A percentile compares a stretch with the other conserved stretches of the same genome.
These are phyloP conservation scores for Conus ventricosus DNA, from an alignment of 1,140 invertebrate species.

Conservation along the genomic window DNA sequence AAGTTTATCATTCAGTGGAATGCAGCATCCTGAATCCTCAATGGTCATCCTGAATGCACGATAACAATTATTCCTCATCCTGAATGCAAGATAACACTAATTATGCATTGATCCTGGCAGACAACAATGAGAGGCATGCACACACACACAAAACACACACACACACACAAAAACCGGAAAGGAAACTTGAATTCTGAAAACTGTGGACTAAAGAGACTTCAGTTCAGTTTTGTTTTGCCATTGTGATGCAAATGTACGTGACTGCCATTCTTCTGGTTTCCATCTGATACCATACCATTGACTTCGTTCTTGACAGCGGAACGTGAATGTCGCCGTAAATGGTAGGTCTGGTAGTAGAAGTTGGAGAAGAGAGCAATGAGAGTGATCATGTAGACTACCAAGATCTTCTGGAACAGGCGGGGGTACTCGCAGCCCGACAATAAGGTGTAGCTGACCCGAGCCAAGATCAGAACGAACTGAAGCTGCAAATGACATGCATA, in stretches of 20 bases:
- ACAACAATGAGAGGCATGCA: too few relatives aligned
- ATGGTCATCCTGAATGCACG: too few relatives aligned
- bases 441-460: slow-evolving; percentile 80
- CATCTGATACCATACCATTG: slow-evolving; percentile 6
- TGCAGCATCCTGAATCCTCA: too few relatives aligned
- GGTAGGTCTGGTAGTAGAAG: slow-evolving; percentile 81
- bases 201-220: not conserved
- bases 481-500: slow-evolving; percentile 75
- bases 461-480: slow-evolving; percentile 89
- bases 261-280: not conserved
- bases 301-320: not conserved
- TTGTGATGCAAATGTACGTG: not conserved
- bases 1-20: too few relatives aligned
- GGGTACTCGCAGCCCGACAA: slow-evolving; percentile 73
- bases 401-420: slow-evolving; percentile 64
- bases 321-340: not conserved
- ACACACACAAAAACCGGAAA: too few relatives aligned
- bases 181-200: too few relatives aligned
- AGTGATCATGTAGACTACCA: slow-evolving; percentile 72
- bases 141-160: too few relatives aligned
- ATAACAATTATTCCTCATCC: too few relatives aligned
- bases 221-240: not conserved
- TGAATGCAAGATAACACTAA: too few relatives aligned
- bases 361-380: slow-evolving; percentile 87
- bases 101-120: too few relatives aligned